Evolutionary conservation across 1,140 invertebrate species (phyloP).

Genomic region (Drosophila melanogaster): Release_6_plus_ISO1_MT NT_037436.4:14454001-14454500

Average conservation of each 20-base stretch:
- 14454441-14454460: no score
- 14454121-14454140: not conserved
- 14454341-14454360: constrained; percentile 1
- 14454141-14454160: not conserved
- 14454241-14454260: constrained; percentile 22
- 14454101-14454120: constrained; percentile 34
- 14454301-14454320: constrained; percentile 41
- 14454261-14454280: constrained; percentile 45
- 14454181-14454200: constrained; percentile 63
- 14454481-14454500: no score
- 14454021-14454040: constrained; percentile 36
- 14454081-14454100: constrained; percentile 37
- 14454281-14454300: constrained; percentile 45
- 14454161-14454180: constrained; percentile 26
- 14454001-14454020: constrained; percentile 18
- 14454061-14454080: constrained; percentile 71
- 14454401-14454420: no score
- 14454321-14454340: constrained; percentile 19
- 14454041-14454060: constrained; percentile 78
- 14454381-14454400: not conserved
- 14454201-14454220: constrained; percentile 20
- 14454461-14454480: no score
- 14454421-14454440: no score
- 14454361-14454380: constrained; percentile 1
- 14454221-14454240: constrained; percentile 8